Percentiles rank a stretch among this genome's conserved stretches.
phyloP scores from a whole-genome alignment of 2,888 invertebrate genomes.

The Frankliniella intonsa region DNA sequence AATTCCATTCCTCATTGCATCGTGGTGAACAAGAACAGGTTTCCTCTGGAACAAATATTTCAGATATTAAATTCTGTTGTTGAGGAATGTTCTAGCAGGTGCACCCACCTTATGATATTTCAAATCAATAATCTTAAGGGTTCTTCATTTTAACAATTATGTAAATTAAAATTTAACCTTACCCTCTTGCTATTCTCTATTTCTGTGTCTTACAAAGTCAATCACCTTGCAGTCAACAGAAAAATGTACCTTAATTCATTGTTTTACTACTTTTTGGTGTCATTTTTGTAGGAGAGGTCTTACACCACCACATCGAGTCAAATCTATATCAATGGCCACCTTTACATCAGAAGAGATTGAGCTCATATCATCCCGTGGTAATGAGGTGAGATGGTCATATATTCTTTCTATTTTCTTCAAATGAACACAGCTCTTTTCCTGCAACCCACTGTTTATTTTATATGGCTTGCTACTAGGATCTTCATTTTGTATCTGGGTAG shows the following conservation, averaged over 20 bases:
- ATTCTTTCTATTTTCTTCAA: background rate
- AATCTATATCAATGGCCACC: constrained; percentile 97
- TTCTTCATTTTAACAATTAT: background rate
- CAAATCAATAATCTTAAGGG: background rate
- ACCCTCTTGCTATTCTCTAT: background rate
- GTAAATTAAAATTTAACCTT: background rate
- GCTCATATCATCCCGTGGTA: constrained; percentile 81
- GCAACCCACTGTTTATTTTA: background rate
- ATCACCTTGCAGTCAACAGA: background rate
- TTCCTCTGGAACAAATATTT: background rate
- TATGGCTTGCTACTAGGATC: background rate
- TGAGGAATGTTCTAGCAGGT: background rate
- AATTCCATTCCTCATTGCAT: too few species aligned
- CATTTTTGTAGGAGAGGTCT: constrained; percentile 73
- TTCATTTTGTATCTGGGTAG: background rate
- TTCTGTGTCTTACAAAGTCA: background rate
- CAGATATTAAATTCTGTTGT: background rate
- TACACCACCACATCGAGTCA: constrained; percentile 96
- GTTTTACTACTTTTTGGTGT: constrained; percentile 14
- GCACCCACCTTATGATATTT: background rate
- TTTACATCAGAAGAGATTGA: constrained; percentile 95
- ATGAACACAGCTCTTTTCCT: background rate
- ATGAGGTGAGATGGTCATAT: constrained; percentile 57
- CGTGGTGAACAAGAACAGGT: too few species aligned
- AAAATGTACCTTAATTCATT: background rate